A percentile compares a stretch with the other conserved stretches of the same genome.
phyloP scores from a whole-genome alignment of 1,140 invertebrate species.

The Leptopilina clavipes region DNA sequence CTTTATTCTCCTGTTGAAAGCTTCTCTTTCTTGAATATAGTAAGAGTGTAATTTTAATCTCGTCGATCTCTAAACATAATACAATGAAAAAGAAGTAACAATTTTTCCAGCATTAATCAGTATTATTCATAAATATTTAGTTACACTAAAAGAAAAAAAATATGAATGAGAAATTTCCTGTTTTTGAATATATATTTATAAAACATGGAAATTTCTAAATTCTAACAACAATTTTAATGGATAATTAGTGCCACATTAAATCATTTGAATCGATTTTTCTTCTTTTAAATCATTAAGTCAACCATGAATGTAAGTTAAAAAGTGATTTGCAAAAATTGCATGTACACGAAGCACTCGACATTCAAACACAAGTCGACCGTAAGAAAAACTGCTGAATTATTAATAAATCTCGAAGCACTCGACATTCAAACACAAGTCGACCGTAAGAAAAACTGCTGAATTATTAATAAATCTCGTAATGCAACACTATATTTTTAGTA shows the following conservation, averaged over 20 bases:
- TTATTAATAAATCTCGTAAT: slow-evolving; percentile 27
- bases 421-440: not conserved
- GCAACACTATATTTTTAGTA: not conserved
- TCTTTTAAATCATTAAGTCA: not conserved
- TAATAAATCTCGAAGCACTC: slow-evolving; percentile 22
- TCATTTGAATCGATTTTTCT: not conserved
- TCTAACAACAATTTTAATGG: not conserved
- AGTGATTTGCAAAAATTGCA: slow-evolving; percentile 10
- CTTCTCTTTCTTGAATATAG: not conserved
- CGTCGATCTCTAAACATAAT: not conserved
- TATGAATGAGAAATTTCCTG: not conserved
- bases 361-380: not conserved
- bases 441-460: slow-evolving; percentile 19
- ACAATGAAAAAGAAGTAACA: not conserved
- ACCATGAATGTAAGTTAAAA: not conserved
- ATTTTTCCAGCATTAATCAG: not conserved
- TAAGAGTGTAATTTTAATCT: slow-evolving; percentile 16
- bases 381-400: slow-evolving; percentile 27
- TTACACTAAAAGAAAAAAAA: not conserved
- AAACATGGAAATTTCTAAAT: not conserved
- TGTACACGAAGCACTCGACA: not conserved
- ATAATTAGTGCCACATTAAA: not conserved
- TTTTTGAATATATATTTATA: not conserved
- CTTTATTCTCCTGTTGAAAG: not conserved
- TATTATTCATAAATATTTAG: not conserved